Conservation (phyloP, 2,797 vertebrate genomes). For the Limnodromus scolopaceus region DNA sequence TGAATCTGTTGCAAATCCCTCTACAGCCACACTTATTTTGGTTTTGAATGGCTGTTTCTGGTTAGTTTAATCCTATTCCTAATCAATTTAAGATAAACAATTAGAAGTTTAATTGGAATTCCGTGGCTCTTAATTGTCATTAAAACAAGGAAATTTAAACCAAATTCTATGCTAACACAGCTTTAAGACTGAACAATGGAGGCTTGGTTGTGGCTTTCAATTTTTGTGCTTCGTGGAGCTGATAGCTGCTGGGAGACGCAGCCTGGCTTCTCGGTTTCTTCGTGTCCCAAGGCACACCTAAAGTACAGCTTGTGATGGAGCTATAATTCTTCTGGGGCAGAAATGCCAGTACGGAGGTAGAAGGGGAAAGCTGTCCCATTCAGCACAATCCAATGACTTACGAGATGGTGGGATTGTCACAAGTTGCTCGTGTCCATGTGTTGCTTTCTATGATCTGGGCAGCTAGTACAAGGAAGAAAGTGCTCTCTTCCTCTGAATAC, state of each 20-base stretch:
- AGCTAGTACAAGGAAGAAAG: not conserved
- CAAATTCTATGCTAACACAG: not conserved
- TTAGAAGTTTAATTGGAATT: conserved; percentile 31
- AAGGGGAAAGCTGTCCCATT: not conserved
- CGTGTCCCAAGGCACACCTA: not conserved
- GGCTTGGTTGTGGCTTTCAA: not conserved
- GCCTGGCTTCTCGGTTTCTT: not conserved
- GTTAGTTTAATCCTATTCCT: conserved; percentile 24
- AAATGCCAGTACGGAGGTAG: not conserved
- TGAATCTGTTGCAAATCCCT: conserved; percentile 41
- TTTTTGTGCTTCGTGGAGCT: not conserved
- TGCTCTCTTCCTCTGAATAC: not conserved
- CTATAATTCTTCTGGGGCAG: not conserved
- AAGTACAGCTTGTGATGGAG: not conserved
- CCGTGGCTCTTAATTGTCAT: not conserved
- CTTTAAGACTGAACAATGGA: not conserved
- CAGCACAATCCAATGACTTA: not conserved
- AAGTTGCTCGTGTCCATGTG: not conserved
- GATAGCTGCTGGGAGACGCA: not conserved
- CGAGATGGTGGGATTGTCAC: not conserved
- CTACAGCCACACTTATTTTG: not conserved
- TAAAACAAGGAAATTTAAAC: not conserved
- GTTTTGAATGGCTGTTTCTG: conserved; percentile 27
- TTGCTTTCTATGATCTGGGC: not conserved
- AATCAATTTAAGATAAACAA: conserved; percentile 28